A percentile compares a stretch with the other conserved stretches of the same genome.
Evolutionary conservation across 2,888 invertebrate species (phyloP).

Genomic region (Dromius quadrimaculatus): DNA sequence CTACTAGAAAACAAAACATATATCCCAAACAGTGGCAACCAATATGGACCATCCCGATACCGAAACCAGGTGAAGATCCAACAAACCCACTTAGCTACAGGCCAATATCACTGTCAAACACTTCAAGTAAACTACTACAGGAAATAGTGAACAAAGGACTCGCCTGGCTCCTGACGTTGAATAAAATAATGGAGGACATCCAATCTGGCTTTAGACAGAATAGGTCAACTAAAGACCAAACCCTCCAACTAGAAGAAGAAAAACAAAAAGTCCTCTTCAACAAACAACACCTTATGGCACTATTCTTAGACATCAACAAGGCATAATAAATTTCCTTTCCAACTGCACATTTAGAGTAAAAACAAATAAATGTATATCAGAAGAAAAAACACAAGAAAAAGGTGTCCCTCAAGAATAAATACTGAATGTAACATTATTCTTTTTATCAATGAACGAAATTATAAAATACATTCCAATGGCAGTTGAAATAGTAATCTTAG

Average conservation of each 20-base stretch:
- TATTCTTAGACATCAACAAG: slow-evolving; percentile 5
- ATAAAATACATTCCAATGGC: slow-evolving; percentile 1
- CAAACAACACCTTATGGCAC: no score
- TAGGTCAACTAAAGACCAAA: no score
- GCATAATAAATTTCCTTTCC: slow-evolving; percentile 3
- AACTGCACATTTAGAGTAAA: background rate
- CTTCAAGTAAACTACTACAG: no score
- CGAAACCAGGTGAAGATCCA: background rate
- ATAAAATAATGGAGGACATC: no score
- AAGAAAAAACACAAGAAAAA: slow-evolving; percentile 5
- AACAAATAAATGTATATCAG: background rate
- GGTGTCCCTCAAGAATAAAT: slow-evolving; percentile 17
- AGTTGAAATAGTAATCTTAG: slow-evolving; percentile 35
- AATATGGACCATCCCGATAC: background rate
- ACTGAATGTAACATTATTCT: slow-evolving; percentile 51
- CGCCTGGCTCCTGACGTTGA: no score
- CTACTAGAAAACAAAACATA: background rate
- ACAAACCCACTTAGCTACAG: background rate
- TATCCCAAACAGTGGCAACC: background rate
- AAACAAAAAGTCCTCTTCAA: no score
- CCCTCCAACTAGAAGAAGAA: no score
- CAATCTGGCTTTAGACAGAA: no score
- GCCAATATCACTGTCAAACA: no score
- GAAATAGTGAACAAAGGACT: no score
- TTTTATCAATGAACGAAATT: slow-evolving; percentile 52